Evolutionary conservation across 2,113 vertebrate genomes (phyloP).

Genomic region (Oreochromis tanganicae): DNA sequence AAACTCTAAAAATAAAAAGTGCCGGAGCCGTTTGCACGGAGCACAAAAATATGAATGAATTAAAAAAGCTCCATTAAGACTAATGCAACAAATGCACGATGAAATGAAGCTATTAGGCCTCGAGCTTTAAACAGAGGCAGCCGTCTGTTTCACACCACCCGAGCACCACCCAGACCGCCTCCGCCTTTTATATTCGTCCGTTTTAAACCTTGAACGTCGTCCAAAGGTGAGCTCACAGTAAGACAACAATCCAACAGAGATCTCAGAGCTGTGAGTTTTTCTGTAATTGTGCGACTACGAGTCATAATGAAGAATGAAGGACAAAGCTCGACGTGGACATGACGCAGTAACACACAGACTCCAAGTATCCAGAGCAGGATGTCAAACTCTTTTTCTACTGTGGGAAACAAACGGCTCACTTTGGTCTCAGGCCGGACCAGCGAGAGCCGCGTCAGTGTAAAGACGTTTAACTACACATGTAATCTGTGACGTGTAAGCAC

Average conservation of each 20-base stretch:
- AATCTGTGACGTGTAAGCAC: neutral
- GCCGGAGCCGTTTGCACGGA: neutral
- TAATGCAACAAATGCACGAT: neutral
- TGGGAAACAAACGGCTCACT: neutral
- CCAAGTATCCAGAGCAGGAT: neutral
- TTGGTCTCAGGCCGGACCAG: neutral
- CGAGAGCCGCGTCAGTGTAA: neutral
- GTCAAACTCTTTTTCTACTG: neutral
- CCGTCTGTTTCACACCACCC: neutral
- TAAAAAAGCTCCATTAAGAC: neutral
- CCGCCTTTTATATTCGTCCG: neutral
- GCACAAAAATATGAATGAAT: neutral
- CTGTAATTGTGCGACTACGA: fast-evolving
- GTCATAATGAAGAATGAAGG: neutral
- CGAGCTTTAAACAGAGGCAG: neutral
- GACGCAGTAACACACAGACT: neutral
- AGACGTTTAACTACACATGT: neutral
- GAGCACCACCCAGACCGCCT: neutral
- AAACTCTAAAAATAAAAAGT: neutral
- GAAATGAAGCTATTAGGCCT: neutral
- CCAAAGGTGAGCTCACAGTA: neutral
- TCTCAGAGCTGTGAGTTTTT: neutral
- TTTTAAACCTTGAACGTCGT: neutral
- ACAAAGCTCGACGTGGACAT: neutral
- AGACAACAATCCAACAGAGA: neutral